A percentile compares a stretch with the other conserved stretches of the same genome.
phyloP scores from a whole-genome alignment of 35 echinoderm and acorn worm genomes.

The Holothuria glaberrima region DNA sequence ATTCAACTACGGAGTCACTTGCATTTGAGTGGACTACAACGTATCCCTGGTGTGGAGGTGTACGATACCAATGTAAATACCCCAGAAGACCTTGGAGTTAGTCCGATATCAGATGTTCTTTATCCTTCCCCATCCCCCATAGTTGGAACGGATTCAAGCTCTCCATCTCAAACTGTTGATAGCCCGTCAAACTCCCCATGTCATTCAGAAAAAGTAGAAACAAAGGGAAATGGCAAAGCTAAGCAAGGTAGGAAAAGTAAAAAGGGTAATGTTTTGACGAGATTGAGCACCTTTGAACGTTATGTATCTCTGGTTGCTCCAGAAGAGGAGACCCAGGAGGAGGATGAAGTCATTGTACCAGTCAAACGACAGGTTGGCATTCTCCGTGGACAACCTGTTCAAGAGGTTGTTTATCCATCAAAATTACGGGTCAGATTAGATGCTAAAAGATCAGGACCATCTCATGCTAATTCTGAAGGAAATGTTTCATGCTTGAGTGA shows the following conservation, averaged over 20 bases:
- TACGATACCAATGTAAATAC: slow-evolving; percentile 7
- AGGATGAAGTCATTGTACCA: slow-evolving; percentile 59
- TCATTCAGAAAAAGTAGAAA: slow-evolving; percentile 13
- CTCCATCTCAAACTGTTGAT: not conserved
- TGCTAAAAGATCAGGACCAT: slow-evolving; percentile 18
- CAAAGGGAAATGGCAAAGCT: slow-evolving; percentile 9
- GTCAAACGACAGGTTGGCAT: slow-evolving; percentile 80
- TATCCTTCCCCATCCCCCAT: slow-evolving; percentile 22
- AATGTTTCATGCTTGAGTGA: slow-evolving; percentile 83
- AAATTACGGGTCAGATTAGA: not conserved
- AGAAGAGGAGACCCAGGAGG: not conserved
- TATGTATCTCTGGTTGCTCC: slow-evolving; percentile 82
- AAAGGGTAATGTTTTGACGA: slow-evolving; percentile 43
- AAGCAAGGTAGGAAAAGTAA: slow-evolving; percentile 22
- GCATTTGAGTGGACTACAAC: slow-evolving; percentile 11
- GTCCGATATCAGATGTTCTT: slow-evolving; percentile 17
- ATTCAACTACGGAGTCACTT: slow-evolving; percentile 11
- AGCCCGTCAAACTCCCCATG: slow-evolving; percentile 23
- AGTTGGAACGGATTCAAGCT: slow-evolving; percentile 31
- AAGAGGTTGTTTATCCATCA: slow-evolving; percentile 8
- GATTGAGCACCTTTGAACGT: slow-evolving; percentile 89
- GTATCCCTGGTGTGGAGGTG: slow-evolving; percentile 37
- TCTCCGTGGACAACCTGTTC: not conserved
- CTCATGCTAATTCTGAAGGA: slow-evolving; percentile 79
- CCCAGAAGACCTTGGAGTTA: not conserved